These are phyloP conservation scores for Larimichthys crocea DNA, from an alignment of 2,113 vertebrate genomes.

Conservation along the genomic window DNA sequence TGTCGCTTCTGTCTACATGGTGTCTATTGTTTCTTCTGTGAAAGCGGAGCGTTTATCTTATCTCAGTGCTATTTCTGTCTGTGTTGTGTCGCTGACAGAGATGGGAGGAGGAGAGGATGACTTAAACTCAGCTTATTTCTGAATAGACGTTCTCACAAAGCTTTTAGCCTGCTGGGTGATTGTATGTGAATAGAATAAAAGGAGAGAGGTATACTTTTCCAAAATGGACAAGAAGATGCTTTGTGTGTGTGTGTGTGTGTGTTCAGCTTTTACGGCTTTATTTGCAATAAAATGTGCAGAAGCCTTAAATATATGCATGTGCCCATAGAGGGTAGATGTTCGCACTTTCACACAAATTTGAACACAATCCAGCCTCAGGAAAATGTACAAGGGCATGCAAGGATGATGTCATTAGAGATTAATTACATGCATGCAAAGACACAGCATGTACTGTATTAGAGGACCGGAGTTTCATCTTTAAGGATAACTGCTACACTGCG, in stretches of 20 bases:
- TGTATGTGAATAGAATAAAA: constrained; percentile 31
- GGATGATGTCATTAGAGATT: constrained; percentile 64
- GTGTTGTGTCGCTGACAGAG: constrained; percentile 44
- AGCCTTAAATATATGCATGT: background rate
- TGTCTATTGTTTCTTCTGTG: constrained; percentile 60
- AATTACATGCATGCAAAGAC: constrained; percentile 56
- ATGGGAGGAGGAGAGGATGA: constrained; percentile 62
- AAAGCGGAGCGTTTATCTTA: constrained; percentile 55
- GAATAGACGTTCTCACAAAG: constrained; percentile 55
- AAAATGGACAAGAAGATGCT: constrained; percentile 10
- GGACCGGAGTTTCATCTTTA: constrained; percentile 36
- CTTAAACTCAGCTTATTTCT: constrained; percentile 57
- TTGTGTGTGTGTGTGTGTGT: background rate
- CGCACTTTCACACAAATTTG: constrained; percentile 29
- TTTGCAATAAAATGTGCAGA: background rate
- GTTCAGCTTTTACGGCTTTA: constrained; percentile 3
- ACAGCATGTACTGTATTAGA: constrained; percentile 12
- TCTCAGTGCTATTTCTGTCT: constrained; percentile 62
- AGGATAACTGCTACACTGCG: constrained; percentile 30
- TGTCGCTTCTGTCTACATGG: constrained; percentile 47
- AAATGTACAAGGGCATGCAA: constrained; percentile 50
- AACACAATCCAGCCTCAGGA: constrained; percentile 12
- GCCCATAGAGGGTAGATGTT: constrained; percentile 14
- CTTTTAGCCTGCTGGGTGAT: constrained; percentile 47
- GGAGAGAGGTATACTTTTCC: background rate